These are phyloP conservation scores for Nannoperca australis DNA, from an alignment of 2,797 vertebrate genomes.

Conservation along the genomic window DNA sequence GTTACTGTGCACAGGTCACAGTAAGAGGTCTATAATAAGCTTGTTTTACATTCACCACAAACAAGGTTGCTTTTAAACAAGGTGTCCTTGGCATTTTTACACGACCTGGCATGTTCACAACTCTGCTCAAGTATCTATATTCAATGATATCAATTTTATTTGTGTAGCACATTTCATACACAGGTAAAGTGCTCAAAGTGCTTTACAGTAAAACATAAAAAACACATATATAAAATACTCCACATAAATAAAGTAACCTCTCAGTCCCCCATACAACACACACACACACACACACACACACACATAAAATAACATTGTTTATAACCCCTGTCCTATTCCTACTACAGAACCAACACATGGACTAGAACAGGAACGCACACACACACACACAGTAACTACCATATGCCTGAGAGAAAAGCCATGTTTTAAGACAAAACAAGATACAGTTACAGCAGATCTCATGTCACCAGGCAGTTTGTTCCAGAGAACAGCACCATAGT, in stretches of 20 bases:
- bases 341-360: neutral
- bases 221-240: too few species aligned
- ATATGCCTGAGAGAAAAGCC: too few species aligned
- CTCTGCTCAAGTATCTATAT: constrained; percentile 50
- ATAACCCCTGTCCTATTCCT: neutral
- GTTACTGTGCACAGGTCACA: neutral
- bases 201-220: neutral
- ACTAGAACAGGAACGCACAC: neutral
- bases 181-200: too few species aligned
- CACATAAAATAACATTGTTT: neutral
- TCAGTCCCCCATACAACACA: neutral
- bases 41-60: neutral
- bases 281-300: neutral
- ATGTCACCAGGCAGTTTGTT: too few species aligned
- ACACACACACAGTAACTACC: too few species aligned
- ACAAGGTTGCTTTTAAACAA: constrained; percentile 1
- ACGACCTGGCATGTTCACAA: constrained; percentile 32
- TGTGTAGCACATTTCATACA: too few species aligned
- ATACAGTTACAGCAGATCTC: too few species aligned
- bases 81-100: neutral
- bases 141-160: neutral
- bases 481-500: too few species aligned
- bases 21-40: neutral
- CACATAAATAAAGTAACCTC: neutral
- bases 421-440: too few species aligned